A percentile compares a stretch with the other conserved stretches of the same genome.
Evolutionary conservation across 2,113 vertebrate genomes (phyloP).

Genomic region (Rhinopomastus cyanomelas): DNA sequence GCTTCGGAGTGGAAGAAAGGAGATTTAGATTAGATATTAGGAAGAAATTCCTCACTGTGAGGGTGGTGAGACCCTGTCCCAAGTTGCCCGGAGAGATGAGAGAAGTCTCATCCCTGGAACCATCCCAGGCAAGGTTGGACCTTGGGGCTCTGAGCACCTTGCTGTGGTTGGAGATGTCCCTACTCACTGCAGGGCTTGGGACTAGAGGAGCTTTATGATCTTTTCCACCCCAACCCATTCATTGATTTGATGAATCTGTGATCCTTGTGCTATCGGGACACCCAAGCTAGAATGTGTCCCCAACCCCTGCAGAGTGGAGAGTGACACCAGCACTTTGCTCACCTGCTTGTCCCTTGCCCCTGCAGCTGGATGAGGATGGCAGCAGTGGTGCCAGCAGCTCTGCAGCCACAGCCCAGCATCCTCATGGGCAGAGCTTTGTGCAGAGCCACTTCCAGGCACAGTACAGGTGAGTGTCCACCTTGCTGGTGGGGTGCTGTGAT

Average conservation of each 20-base stretch:
- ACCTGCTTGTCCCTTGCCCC: conserved; percentile 50
- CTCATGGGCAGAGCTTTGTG: conserved; percentile 86
- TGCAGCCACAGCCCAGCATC: conserved; percentile 30
- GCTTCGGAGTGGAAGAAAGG: not conserved
- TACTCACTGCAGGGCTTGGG: not conserved
- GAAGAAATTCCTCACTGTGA: not conserved
- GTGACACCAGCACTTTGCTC: not conserved
- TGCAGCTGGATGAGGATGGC: conserved; percentile 56
- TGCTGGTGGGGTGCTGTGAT: rapidly evolving
- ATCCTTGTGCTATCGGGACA: rapidly evolving
- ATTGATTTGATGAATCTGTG: not conserved
- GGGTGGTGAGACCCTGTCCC: not conserved
- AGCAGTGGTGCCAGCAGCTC: conserved; percentile 35
- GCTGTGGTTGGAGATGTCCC: not conserved
- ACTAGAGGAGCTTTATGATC: too few relatives aligned
- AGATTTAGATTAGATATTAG: not conserved
- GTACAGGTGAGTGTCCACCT: conserved; percentile 81
- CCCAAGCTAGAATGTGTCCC: rapidly evolving
- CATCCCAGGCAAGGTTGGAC: not conserved
- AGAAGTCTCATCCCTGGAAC: not conserved
- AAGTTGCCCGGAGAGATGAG: not conserved
- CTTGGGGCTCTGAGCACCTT: not conserved
- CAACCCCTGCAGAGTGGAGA: not conserved
- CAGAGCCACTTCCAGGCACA: conserved; percentile 96
- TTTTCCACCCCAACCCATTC: not conserved